Evolutionary conservation across 2,888 invertebrate genomes (phyloP).

Genomic region (Siphonodentalium dalli): DNA sequence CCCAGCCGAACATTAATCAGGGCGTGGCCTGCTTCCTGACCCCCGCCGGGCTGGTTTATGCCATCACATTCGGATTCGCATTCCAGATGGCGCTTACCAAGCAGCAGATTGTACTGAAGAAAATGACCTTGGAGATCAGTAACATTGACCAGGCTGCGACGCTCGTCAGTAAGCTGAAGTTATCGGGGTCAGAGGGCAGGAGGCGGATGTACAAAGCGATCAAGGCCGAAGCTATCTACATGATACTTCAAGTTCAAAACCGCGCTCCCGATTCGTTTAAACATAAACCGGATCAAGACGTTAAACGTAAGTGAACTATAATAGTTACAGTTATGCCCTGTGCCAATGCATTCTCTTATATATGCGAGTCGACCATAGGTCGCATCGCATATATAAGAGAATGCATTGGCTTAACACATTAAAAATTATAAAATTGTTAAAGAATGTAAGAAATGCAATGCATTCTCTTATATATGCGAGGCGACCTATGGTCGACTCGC

Average conservation of each 20-base stretch:
- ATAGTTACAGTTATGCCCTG: too few species aligned
- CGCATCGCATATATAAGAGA: too few species aligned
- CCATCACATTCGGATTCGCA: constrained; percentile 49
- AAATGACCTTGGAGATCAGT: constrained; percentile 37
- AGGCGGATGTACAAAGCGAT: constrained; percentile 33
- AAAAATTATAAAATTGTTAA: too few species aligned
- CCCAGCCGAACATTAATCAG: constrained; percentile 43
- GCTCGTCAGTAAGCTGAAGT: constrained; percentile 35
- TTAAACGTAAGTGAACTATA: constrained; percentile 20
- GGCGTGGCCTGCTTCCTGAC: constrained; percentile 50
- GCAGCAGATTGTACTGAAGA: constrained; percentile 31
- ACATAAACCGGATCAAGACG: constrained; percentile 1
- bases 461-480: too few species aligned
- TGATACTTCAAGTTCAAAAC: constrained; percentile 38
- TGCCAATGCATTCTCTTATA: too few species aligned
- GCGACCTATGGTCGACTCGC: too few species aligned
- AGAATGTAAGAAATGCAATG: too few species aligned
- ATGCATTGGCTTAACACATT: too few species aligned
- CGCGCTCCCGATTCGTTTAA: neutral
- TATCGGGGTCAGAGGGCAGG: constrained; percentile 13
- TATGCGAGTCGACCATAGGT: too few species aligned
- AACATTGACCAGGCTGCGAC: constrained; percentile 41
- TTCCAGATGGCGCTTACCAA: constrained; percentile 45
- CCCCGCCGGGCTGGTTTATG: constrained; percentile 50
- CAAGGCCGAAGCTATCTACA: constrained; percentile 42